Conservation (phyloP, 1,140 invertebrate species). For the Danaus melanippus region DNA sequence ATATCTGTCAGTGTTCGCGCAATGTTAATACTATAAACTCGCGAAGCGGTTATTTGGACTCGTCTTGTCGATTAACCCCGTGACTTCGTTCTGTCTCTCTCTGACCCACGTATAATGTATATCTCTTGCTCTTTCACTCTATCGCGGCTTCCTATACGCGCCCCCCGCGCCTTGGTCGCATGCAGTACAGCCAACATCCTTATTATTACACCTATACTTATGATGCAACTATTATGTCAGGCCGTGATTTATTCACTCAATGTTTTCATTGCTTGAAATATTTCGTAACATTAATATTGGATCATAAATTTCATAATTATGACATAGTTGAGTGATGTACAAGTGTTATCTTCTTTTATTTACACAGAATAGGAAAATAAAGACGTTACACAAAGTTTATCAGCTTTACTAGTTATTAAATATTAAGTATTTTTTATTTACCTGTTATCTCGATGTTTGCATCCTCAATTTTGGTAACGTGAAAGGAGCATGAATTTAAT, state of each 20-base stretch:
- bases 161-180: conserved; percentile 24
- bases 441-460: too few species aligned
- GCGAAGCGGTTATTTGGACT: conserved; percentile 25
- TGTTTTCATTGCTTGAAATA: conserved; percentile 13
- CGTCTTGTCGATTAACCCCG: conserved; percentile 31
- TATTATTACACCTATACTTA: conserved; percentile 35
- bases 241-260: conserved; percentile 24
- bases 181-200: conserved; percentile 28
- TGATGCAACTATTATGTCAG: conserved; percentile 48
- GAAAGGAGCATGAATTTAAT: too few species aligned
- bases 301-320: too few species aligned
- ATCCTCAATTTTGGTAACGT: too few species aligned
- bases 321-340: too few species aligned
- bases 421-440: too few species aligned
- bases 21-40: conserved; percentile 29
- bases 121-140: conserved; percentile 17
- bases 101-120: conserved; percentile 12
- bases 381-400: too few species aligned
- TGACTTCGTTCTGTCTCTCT: conserved; percentile 20
- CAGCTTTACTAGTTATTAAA: too few species aligned
- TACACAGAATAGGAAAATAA: too few species aligned
- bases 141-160: conserved; percentile 30
- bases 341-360: too few species aligned
- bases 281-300: too few species aligned
- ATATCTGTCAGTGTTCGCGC: conserved; percentile 10